Percentiles rank a stretch among this genome's conserved stretches.
These are phyloP conservation scores for Scophthalmus maximus DNA, from an alignment of 2,113 vertebrate species.

Conservation along the genomic window DNA sequence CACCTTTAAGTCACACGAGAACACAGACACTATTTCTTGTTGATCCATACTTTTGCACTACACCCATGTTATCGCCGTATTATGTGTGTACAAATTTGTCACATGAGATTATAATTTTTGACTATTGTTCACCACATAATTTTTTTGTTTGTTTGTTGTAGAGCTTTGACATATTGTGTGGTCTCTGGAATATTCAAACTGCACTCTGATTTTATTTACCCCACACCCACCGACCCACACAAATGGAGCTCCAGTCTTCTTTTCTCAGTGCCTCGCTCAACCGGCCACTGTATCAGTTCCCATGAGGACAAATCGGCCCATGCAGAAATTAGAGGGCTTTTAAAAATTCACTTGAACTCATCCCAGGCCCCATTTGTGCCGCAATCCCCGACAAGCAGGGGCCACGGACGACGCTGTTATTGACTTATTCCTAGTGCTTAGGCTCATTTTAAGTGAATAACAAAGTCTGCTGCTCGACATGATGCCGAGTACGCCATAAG, in stretches of 20 bases:
- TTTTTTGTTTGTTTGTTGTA: slow-evolving; percentile 58
- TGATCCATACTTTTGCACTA: slow-evolving; percentile 49
- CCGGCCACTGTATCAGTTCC: slow-evolving; percentile 49
- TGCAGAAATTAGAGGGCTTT: slow-evolving; percentile 76
- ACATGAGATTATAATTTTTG: slow-evolving; percentile 60
- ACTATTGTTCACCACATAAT: slow-evolving; percentile 60
- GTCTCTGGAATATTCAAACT: slow-evolving; percentile 52
- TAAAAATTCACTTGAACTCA: slow-evolving; percentile 76
- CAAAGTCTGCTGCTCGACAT: slow-evolving; percentile 57
- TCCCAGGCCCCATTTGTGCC: slow-evolving; percentile 73
- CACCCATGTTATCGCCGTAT: slow-evolving; percentile 70
- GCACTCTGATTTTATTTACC: slow-evolving; percentile 35
- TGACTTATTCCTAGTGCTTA: slow-evolving; percentile 77
- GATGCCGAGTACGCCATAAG: slow-evolving; percentile 51
- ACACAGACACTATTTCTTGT: slow-evolving; percentile 49
- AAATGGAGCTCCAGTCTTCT: slow-evolving; percentile 43
- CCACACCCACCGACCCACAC: slow-evolving; percentile 28
- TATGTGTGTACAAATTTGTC: slow-evolving; percentile 75
- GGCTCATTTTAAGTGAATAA: slow-evolving; percentile 72
- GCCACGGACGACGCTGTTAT: slow-evolving; percentile 67
- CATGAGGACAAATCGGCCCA: slow-evolving; percentile 66
- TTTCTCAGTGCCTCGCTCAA: slow-evolving; percentile 47
- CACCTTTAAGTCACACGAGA: slow-evolving; percentile 59
- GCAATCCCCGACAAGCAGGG: slow-evolving; percentile 52
- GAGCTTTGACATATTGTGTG: slow-evolving; percentile 62